Base-by-base conservation (phyloP, 2,113 vertebrate genomes). In the Aegithalos caudatus region DNA sequence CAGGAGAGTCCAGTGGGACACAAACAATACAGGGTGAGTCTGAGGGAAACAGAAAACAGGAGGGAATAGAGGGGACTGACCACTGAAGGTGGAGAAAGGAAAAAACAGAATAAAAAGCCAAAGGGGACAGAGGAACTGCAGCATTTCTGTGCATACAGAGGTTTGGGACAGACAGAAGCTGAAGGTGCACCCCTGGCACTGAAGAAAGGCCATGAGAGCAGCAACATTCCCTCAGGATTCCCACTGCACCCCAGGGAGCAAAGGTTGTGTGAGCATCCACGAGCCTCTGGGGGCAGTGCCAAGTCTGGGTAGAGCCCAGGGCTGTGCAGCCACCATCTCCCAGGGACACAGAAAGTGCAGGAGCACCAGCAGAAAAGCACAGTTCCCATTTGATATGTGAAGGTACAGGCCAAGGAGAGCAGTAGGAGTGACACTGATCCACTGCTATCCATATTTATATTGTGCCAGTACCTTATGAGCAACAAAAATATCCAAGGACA, bases 121-220 rank as follows among this genome's bases (percentile, higher is more conserved):
- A 45, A 18, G 14, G 35, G 28, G 33, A 11, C 0, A 21, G 61
- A 65, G 65, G 8, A 74, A 35, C 33, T 4, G 0, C 0, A 50
- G 25, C 6, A n/a, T 42, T 33, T 28, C 66, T 31, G 64, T 5
- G 23, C 25, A 0, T 2, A 9, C 0, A 5, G 61, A 6, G 8
- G 33, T 8, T 42, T 14, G 6, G 47, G 15, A 31, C 23, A 25
- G 45, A 19, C 3, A 21, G 62, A 17, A 35, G 33, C 37, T 19
- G 7, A 8, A 38, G 1, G 11, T 8, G 23, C 67, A 15, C 16
- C 48, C 8, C 40, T 17, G 27, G 58, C 48, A 42, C 35, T 7
- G 17, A 62, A 9, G 11, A 64, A 83, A 72, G 35, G 50, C 50
- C 60, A 9, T 0, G 2, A 45, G 44, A 62, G 37, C 78, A 65